phyloP scores from a whole-genome alignment of 1,140 invertebrate species.

The Choristoneura fumiferana region DNA sequence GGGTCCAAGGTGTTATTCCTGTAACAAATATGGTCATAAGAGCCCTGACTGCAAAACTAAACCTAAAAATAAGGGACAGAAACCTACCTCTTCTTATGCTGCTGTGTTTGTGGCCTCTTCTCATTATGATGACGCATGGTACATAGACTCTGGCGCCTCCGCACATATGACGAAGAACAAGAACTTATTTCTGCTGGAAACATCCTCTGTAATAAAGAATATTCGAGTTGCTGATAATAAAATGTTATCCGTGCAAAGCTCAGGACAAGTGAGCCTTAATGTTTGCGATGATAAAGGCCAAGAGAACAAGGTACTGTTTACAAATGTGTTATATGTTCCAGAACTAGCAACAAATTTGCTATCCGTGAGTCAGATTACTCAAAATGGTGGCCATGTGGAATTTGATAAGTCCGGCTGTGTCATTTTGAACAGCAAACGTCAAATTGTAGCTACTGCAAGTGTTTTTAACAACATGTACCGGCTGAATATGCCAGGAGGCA shows the following conservation, averaged over 20 bases:
- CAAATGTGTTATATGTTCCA: slow-evolving; percentile 39
- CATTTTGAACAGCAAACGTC: too few species aligned
- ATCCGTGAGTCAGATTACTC: slow-evolving; percentile 38
- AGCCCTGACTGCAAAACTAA: slow-evolving; percentile 33
- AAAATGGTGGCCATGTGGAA: slow-evolving; percentile 38
- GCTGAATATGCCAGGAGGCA: too few species aligned
- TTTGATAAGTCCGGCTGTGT: slow-evolving; percentile 37
- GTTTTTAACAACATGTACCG: too few species aligned
- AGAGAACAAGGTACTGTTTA: slow-evolving; percentile 29
- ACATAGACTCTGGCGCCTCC: slow-evolving; percentile 31
- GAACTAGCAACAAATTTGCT: slow-evolving; percentile 37
- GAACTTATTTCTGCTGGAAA: slow-evolving; percentile 20
- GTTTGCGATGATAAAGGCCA: slow-evolving; percentile 24
- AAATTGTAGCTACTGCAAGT: too few species aligned
- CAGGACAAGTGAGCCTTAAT: slow-evolving; percentile 28
- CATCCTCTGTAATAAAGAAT: slow-evolving; percentile 13
- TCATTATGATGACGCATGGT: slow-evolving; percentile 29
- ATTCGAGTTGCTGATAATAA: slow-evolving; percentile 35
- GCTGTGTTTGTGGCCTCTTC: slow-evolving; percentile 32
- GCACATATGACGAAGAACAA: slow-evolving; percentile 31
- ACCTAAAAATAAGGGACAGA: slow-evolving; percentile 19
- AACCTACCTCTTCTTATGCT: slow-evolving; percentile 28
- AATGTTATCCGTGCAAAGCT: slow-evolving; percentile 25
- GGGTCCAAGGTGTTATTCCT: slow-evolving; percentile 31
- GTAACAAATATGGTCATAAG: slow-evolving; percentile 39